Conservation (phyloP, 2,888 invertebrate species). For the Hecatera dysodea region DNA sequence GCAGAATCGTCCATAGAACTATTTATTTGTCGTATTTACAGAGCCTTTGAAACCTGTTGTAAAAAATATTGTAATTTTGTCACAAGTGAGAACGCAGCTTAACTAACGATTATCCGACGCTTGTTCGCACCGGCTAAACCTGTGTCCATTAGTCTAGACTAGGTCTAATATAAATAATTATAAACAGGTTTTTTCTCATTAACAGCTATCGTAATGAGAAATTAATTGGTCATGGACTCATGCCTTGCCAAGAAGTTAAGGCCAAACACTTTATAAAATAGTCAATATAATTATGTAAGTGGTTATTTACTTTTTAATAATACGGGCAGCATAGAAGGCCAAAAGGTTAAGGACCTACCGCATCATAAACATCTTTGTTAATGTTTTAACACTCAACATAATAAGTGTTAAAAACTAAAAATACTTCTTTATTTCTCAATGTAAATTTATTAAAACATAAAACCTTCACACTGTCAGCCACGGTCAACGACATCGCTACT, state of each 20-base stretch:
- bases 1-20: too few species aligned
- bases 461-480: neutral
- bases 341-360: too few species aligned
- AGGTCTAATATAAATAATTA: slow-evolving; percentile 3
- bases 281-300: neutral
- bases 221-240: neutral
- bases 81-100: too few species aligned
- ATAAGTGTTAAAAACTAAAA: too few species aligned
- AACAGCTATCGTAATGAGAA: neutral
- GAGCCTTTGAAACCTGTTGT: too few species aligned
- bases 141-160: neutral
- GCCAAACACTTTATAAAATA: neutral
- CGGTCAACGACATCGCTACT: slow-evolving; percentile 2
- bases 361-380: too few species aligned
- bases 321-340: neutral
- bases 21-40: neutral
- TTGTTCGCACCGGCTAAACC: neutral
- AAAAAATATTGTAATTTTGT: too few species aligned
- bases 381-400: too few species aligned
- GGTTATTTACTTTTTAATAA: neutral
- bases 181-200: neutral
- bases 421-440: neutral
- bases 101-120: neutral
- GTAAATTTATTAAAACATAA: neutral
- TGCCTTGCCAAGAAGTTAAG: neutral